Evolutionary conservation across 2,888 invertebrate genomes (phyloP).

Genomic region (Ephialtes manifestator): DNA sequence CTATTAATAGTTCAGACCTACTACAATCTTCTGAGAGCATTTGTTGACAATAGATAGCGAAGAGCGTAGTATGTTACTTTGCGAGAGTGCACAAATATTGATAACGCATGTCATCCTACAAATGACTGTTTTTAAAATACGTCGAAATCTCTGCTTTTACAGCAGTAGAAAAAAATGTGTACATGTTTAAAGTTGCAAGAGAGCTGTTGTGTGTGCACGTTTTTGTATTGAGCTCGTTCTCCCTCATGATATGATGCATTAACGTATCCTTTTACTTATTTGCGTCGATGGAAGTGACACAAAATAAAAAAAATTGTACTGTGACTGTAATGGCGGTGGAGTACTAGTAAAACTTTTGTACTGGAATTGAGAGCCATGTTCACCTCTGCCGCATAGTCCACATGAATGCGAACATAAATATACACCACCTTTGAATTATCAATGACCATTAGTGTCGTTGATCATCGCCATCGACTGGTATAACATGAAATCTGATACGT

Average conservation of each 20-base stretch:
- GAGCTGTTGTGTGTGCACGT: conserved; percentile 7
- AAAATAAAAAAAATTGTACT: conserved; percentile 14
- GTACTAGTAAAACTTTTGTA: conserved; percentile 43
- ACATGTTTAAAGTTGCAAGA: neutral
- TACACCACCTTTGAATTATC: conserved; percentile 55
- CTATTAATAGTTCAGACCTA: too few relatives aligned
- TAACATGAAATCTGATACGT: conserved; percentile 37
- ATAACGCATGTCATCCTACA: neutral
- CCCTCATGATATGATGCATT: conserved; percentile 36
- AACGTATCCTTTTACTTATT: conserved; percentile 32
- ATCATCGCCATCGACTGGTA: neutral
- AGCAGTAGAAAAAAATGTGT: conserved; percentile 6
- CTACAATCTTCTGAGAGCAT: neutral
- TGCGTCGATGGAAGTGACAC: conserved; percentile 28
- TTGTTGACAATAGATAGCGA: neutral
- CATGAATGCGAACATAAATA: neutral
- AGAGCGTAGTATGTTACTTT: neutral
- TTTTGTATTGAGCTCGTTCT: conserved; percentile 35
- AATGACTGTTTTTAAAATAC: conserved; percentile 5
- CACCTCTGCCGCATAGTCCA: conserved; percentile 21
- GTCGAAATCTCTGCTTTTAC: conserved; percentile 1
- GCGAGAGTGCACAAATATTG: neutral
- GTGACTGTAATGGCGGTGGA: neutral
- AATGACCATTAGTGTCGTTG: conserved; percentile 64
- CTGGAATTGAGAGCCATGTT: neutral